Conservation (phyloP, 2,797 vertebrate genomes). For the Microhierax caerulescens region DNA sequence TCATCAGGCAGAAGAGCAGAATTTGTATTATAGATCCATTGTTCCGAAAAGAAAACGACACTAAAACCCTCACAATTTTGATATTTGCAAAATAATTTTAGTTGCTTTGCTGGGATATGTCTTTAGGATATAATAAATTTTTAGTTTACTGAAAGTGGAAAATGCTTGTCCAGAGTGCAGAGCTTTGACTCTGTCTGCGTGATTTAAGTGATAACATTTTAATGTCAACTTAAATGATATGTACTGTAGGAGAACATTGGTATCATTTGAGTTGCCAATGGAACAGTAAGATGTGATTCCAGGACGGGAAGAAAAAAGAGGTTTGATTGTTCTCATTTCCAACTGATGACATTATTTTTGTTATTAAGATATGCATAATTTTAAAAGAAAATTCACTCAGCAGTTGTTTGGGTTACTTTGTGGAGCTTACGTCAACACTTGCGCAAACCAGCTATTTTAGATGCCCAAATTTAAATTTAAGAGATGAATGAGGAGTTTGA, state of each 20-base stretch:
- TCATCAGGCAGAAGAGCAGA: background rate
- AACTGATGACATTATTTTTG: background rate
- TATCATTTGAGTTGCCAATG: background rate
- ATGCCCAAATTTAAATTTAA: background rate
- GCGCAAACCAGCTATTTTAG: background rate
- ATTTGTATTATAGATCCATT: background rate
- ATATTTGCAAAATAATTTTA: background rate
- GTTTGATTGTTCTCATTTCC: background rate
- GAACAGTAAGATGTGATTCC: background rate
- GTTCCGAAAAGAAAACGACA: background rate
- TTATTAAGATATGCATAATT: background rate
- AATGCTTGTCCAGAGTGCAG: background rate
- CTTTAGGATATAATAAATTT: background rate
- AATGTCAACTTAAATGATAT: background rate
- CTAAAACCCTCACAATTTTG: background rate
- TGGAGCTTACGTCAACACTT: background rate
- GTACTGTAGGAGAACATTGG: background rate
- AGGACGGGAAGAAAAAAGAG: background rate
- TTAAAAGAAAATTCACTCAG: background rate
- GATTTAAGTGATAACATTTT: background rate
- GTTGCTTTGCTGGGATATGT: background rate
- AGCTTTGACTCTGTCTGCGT: background rate
- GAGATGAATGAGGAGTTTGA: background rate
- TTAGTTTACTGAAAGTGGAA: background rate
- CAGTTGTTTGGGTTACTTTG: background rate